These are phyloP conservation scores for Larimichthys crocea DNA, from an alignment of 2,113 vertebrate genomes.

Conservation along the genomic window DNA sequence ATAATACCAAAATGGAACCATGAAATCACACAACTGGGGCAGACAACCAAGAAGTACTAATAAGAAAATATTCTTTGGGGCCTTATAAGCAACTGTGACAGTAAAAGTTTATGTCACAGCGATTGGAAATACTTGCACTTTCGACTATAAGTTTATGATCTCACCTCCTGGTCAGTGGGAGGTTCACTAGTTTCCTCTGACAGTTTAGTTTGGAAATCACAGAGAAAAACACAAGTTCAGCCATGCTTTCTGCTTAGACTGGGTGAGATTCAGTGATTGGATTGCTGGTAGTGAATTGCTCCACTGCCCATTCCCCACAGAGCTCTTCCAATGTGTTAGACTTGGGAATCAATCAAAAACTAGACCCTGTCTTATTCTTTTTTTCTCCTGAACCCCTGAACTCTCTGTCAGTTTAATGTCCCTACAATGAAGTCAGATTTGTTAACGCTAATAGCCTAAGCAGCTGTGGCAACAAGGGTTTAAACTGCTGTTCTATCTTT, in stretches of 20 bases:
- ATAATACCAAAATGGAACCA: slow-evolving; percentile 55
- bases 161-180: slow-evolving; percentile 40
- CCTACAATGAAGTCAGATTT: slow-evolving; percentile 9
- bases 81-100: slow-evolving; percentile 41
- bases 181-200: slow-evolving; percentile 35
- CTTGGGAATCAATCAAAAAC: slow-evolving; percentile 23
- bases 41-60: slow-evolving; percentile 45
- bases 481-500: background rate
- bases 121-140: slow-evolving; percentile 35
- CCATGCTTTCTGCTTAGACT: slow-evolving; percentile 44
- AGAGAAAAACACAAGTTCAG: slow-evolving; percentile 37
- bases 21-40: slow-evolving; percentile 28
- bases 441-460: background rate
- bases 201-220: slow-evolving; percentile 37
- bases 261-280: slow-evolving; percentile 27
- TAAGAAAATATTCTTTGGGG: slow-evolving; percentile 31
- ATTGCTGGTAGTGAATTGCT: slow-evolving; percentile 7
- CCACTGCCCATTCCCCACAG: slow-evolving; percentile 14
- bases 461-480: slow-evolving; percentile 21
- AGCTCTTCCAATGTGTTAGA: slow-evolving; percentile 13
- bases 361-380: background rate
- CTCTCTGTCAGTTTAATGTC: slow-evolving; percentile 13
- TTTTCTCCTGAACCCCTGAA: slow-evolving; percentile 10
- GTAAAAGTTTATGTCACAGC: slow-evolving; percentile 38
- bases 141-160: slow-evolving; percentile 42